Percentiles rank a stretch among this genome's conserved stretches.
Evolutionary conservation across 2,113 vertebrate genomes (phyloP).

Genomic region (Pelobates fuscus): DNA sequence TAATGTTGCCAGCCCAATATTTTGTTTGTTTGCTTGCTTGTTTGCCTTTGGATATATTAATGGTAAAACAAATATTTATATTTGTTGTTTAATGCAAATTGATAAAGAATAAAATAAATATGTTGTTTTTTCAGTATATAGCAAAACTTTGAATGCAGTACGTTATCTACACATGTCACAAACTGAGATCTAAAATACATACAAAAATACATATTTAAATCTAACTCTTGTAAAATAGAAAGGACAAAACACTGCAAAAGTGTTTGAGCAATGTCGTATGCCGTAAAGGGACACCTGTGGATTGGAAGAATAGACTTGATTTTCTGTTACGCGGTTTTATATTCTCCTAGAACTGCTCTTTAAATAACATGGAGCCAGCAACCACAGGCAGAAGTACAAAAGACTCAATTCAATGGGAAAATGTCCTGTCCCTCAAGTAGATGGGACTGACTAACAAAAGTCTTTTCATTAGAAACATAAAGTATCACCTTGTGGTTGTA

Average conservation of each 20-base stretch:
- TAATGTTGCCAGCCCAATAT: no score
- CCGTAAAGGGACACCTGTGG: conserved; percentile 40
- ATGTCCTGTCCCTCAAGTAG: conserved; percentile 38
- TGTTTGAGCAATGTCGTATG: conserved; percentile 1
- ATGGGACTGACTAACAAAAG: conserved; percentile 36
- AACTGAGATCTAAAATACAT: conserved; percentile 4
- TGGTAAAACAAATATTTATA: no score
- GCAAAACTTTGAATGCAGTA: background rate
- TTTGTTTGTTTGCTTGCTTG: no score
- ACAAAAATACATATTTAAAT: conserved; percentile 8
- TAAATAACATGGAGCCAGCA: conserved; percentile 34
- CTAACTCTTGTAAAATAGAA: conserved; percentile 15
- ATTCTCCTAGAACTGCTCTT: conserved; percentile 36
- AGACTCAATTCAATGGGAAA: conserved; percentile 31
- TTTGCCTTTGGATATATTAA: no score
- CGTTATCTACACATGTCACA: conserved; percentile 2
- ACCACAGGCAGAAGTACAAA: conserved; percentile 34
- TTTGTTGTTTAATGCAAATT: background rate
- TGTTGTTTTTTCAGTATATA: background rate
- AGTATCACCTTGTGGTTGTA: conserved; percentile 43
- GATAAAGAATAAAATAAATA: background rate
- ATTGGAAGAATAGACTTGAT: conserved; percentile 44
- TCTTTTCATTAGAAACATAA: conserved; percentile 38
- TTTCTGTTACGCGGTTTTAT: conserved; percentile 36
- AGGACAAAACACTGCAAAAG: conserved; percentile 25